Base-by-base conservation (phyloP, 2,888 invertebrate species). In the Pandemis heparana region DNA sequence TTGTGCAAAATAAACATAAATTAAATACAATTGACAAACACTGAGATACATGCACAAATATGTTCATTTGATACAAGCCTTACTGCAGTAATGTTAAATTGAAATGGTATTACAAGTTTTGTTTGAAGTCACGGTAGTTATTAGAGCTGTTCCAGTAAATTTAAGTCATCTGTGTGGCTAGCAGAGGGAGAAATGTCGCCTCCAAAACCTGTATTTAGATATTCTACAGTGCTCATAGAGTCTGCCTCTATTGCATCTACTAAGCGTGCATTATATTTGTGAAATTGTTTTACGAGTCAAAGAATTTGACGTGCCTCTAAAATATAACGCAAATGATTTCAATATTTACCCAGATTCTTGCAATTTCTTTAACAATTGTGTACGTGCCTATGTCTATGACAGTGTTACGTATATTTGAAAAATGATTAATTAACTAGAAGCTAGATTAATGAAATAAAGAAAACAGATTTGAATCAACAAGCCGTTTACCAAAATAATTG, bases 171-270 rank as follows among this genome's bases (percentile, higher is more conserved):
- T 53, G 16, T 14, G 53, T 70, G 41, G 43, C 70, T 41, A 43
- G 41, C 43, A 12, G 53, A 63, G 63, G 53, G 41, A 16, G 63
- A 70, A 70, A 70, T 63, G 70, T 41, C 43, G 67, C 41, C 18
- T 51, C n/a, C 53, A 70, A 63, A 53, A 48, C 69, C 23, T 69
- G 41, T 46, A 70, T 53, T 63, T 63, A 16, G 16, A 63, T 62
- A 62, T 63, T 62, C 41, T n/a, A 12, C n/a, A 32, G 32, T 46
- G 32, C 53, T 41, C 16, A 39, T 16, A 10, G 53, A 48, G 53
- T 53, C 41, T 8, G n/a, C n/a, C 41, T 14, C 32, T 70, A 70
- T 70, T 43, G 70, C 63, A 23, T 43, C 10, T 7, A n/a, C 16
- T 12, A 18, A 61, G 38, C 18, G 62, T 41, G 53, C n/a, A 23